Evolutionary conservation across 2,113 vertebrate genomes (phyloP).

Genomic region (Setophaga coronata): DNA sequence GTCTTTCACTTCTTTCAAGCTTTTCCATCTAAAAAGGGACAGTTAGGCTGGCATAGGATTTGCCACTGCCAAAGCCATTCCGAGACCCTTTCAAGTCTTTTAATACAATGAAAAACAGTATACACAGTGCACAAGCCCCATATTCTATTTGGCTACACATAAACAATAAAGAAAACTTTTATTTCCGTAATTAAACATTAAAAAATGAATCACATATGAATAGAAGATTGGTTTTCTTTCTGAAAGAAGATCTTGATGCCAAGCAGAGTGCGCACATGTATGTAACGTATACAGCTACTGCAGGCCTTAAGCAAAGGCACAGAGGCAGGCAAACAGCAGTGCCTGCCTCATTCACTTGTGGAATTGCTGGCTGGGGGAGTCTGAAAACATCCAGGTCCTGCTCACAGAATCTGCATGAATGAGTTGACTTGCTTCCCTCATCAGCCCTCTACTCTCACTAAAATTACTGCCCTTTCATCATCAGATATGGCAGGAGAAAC

Average conservation of each 20-base stretch:
- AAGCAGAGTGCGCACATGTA: rapidly evolving
- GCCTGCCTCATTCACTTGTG: neutral
- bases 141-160: neutral
- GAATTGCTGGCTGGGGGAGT: neutral
- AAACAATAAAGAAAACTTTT: neutral
- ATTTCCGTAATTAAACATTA: neutral
- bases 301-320: neutral
- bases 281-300: neutral
- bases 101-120: neutral
- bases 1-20: neutral
- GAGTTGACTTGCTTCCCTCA: neutral
- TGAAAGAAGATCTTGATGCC: neutral
- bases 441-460: neutral
- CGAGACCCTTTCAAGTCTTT: neutral
- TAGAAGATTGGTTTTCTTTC: neutral
- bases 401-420: neutral
- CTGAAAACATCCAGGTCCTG: neutral
- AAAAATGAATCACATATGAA: neutral
- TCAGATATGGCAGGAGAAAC: neutral
- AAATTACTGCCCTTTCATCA: neutral
- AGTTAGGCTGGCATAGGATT: neutral
- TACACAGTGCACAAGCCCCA: neutral
- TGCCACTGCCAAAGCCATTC: neutral
- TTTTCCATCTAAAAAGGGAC: neutral
- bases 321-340: neutral